A percentile compares a stretch with the other conserved stretches of the same genome.
Evolutionary conservation across 2,797 vertebrate genomes (phyloP).

Genomic region (Danio kyathit): DNA sequence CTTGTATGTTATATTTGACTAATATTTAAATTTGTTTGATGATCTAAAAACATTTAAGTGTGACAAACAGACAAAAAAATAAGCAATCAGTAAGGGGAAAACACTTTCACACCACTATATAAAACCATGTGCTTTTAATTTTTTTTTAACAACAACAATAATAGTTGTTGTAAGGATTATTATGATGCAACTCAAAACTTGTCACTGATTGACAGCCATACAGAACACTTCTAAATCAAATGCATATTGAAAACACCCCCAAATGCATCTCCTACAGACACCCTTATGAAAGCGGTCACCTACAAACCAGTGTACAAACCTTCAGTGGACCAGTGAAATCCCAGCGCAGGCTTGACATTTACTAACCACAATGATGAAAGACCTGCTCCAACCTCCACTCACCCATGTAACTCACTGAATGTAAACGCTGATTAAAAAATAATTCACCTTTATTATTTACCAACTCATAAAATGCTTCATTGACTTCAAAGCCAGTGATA

Average conservation of each 20-base stretch:
- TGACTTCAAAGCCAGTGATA: conserved; percentile 45
- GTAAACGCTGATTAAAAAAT: conserved; percentile 55
- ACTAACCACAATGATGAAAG: conserved; percentile 52
- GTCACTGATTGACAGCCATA: background rate
- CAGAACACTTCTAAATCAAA: background rate
- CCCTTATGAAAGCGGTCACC: conserved; percentile 8
- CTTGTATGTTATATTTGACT: no score
- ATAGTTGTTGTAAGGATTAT: no score
- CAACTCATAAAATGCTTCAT: conserved; percentile 54
- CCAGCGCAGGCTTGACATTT: conserved; percentile 44
- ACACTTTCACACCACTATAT: no score
- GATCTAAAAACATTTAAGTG: no score
- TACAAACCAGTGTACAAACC: conserved; percentile 16
- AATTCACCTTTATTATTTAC: conserved; percentile 58
- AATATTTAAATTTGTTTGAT: no score
- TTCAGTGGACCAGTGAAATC: conserved; percentile 16
- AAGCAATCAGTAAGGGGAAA: no score
- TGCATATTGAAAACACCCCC: background rate
- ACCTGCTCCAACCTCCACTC: conserved; percentile 36
- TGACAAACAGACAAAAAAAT: no score
- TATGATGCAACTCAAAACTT: background rate
- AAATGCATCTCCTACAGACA: background rate
- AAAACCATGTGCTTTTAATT: no score
- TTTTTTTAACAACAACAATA: no score
- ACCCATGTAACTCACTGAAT: conserved; percentile 52